Evolutionary conservation across 2,888 invertebrate genomes (phyloP), one percentile per base, ranked within the genome.

Genomic region (Subacronicta megacephala): DNA sequence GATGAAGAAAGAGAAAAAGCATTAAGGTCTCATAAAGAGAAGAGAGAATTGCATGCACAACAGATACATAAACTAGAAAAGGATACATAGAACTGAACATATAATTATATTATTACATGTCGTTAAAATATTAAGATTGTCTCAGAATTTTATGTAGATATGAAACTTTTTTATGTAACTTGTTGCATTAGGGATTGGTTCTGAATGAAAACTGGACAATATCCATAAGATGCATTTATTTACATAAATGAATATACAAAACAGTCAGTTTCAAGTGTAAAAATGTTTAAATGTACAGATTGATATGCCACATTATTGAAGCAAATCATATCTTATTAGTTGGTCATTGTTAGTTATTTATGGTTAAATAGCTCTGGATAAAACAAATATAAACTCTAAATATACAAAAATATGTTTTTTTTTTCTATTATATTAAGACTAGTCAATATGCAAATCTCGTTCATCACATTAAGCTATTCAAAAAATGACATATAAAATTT

Each of bases 1-100:
- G 94, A 94, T 42, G 94, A 94, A 60, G 94, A 94, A 66, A 84
- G 93, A 65, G 90, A 89, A 45, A 92, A 90, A 52, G 93, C 93
- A 1, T 60, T 92, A 36, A 82, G 88, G 75, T 77, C 81, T 10
- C 88, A 87, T 38, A 90, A 87, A 70, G 88, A 90, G 18, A 91
- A 90, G 62, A 89, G 87, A 76, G 85, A 88, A 64, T 63, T 57
- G 16, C 70, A 66, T 12, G 58, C 59, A 12, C 78, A 83, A 62
- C 75, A 82, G 50, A 79, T 85, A 75, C 75, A 83, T 68, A 84
- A 88, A 69, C 51, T 85, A 77, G 91, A 93, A 72, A 90, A 86
- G 72, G 92, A 93, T 53, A 83, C 86, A 75, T 92, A 91, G 81
- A 78, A 63, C 51, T 77, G 64, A 10, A 26, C 26, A 26, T 10